Evolutionary conservation across 2,113 vertebrate genomes (phyloP), one percentile per base, ranked within the genome.

Genomic region (Eleginops maclovinus): DNA sequence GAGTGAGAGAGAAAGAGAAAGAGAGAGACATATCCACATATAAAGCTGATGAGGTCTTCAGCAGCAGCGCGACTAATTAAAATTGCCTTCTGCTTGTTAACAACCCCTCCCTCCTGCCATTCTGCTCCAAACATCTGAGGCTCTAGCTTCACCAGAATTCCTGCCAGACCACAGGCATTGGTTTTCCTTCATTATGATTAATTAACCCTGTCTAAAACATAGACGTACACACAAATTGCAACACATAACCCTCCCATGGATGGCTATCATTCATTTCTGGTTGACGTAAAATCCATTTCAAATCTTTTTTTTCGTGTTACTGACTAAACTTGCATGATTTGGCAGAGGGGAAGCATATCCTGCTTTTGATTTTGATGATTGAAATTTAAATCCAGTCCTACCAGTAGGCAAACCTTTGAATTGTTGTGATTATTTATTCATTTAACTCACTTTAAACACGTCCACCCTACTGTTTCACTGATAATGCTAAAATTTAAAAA

Each of bases 31-130:
- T 36, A 36, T 36, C 31, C 31, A 36, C 31, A 36, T 36, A 36
- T 36, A 36, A 36, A 36, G 1, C 31, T 36, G 31, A 36, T 36
- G 31, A 36, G 31, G 31, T 65, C 77, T 74, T 75, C 65, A 65
- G 67, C 72, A 82, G 68, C 68, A 69, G 62, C 75, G 64, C 70
- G 60, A 63, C 82, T 88, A 79, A 88, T 88, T 85, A 80, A 85
- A 73, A 76, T 47, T 70, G 75, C 64, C 67, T 84, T 63, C 79
- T 73, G 62, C 63, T 79, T 79, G 66, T 88, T 65, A 72, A n/a
- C 60, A 75, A 40, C 44, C 51, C 65, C 70, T 22, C 65, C 50
- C 61, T 49, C 49, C 28, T 66, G 47, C 43, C 44, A 40, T 50
- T 21, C 46, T 26, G 31, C 65, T 36, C 31, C 43, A 51, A 10